Evolutionary conservation across 2,797 vertebrate species (phyloP), one percentile per base, ranked within the genome.

Genomic region (Sebastes umbrosus): DNA sequence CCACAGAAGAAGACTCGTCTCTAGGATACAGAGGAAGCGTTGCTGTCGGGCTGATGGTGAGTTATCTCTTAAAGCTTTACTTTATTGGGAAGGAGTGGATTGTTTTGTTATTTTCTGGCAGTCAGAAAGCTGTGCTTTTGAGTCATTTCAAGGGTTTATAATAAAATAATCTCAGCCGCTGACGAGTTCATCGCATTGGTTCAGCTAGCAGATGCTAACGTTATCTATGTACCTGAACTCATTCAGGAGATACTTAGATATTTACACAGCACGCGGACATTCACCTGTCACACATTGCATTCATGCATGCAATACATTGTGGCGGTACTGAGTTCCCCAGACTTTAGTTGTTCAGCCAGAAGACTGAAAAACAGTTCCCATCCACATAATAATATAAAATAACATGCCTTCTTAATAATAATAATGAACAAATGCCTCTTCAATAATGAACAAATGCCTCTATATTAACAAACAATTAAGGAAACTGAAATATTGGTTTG

Each of bases 11-110:
- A 73, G 73, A 91, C 43, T 46, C 34, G 91, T 93, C 73, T 80
- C 92, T 69, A 89, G 81, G 94, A 84, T 83, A 91, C 89, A 34
- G 20, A 59, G 18, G 6, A 75, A 71, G 80, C 80, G 8, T 72
- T 32, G 3, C 31, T 60, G 27, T 10, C 5, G 4, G 5, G 8
- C 8, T 52, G 5, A 63, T 0, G 69, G 83, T 84, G 46, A 85
- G 83, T 79, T 31, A 0, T 59, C 4, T 22, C 4, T 32, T 68
- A 18, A 67, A 68, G 1, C 12, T 2, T 54, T 3, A 3, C 3
- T 0, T 67, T 46, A 0, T 8, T 7, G 5, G 0, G 4, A 55
- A 46, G 2, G 0, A 34, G 4, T 8, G 0, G 1, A 0, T 22
- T 50, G 0, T 58, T 62, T 39, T n/a, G 22, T 13, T 20, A 0